Percentiles rank a stretch among this genome's conserved stretches.
These are phyloP conservation scores for Eurypyga helias DNA, from an alignment of 2,113 vertebrate genomes.

Conservation along the genomic window DNA sequence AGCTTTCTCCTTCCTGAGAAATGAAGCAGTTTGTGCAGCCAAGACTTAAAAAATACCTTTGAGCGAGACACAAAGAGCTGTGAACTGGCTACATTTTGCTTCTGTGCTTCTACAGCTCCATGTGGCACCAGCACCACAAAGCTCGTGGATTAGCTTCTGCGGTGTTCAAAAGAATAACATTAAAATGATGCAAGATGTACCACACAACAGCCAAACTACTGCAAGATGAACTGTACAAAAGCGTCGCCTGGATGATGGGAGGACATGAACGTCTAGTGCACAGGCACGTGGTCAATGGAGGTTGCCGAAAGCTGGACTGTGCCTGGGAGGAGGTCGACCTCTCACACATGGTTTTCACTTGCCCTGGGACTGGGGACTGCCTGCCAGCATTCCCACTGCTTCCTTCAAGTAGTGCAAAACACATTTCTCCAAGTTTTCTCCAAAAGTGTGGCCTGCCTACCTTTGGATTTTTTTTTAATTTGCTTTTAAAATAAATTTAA, in stretches of 20 bases:
- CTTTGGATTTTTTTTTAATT: background rate
- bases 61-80: background rate
- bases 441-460: accelerated
- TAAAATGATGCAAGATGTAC: background rate
- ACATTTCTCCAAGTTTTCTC: background rate
- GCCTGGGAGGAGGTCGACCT: background rate
- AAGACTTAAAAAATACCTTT: background rate
- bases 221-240: background rate
- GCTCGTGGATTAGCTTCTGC: background rate
- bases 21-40: background rate
- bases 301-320: background rate
- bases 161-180: accelerated
- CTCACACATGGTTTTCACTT: background rate
- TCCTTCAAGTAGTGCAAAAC: background rate
- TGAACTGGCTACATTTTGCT: background rate
- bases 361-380: background rate
- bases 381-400: background rate
- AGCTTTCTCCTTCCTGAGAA: background rate
- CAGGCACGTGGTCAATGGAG: accelerated
- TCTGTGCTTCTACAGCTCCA: accelerated
- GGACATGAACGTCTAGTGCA: background rate
- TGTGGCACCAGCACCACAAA: background rate
- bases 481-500: too few species aligned
- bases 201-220: background rate
- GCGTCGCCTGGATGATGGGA: background rate